These are phyloP conservation scores for Zaprionus lachaisei DNA, from an alignment of 1,140 invertebrate genomes.

Conservation along the genomic window DNA sequence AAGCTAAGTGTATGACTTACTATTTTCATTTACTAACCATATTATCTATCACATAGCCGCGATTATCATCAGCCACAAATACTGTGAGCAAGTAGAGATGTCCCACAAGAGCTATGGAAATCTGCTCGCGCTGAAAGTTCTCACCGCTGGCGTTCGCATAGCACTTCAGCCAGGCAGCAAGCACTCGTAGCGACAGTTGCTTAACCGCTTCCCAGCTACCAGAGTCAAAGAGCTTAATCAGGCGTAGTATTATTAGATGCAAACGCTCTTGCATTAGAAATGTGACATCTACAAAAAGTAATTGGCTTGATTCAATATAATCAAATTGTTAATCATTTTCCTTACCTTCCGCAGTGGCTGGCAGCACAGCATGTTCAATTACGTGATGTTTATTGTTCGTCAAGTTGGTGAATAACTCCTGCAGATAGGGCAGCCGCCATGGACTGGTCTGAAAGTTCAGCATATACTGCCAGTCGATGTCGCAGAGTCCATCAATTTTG, in stretches of 20 bases:
- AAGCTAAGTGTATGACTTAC: not conserved
- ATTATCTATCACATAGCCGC: constrained; percentile 75
- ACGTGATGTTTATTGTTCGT: constrained; percentile 50
- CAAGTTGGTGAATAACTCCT: constrained; percentile 50
- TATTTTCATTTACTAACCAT: constrained; percentile 47
- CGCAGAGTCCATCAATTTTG: constrained; percentile 46
- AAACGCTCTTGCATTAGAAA: constrained; percentile 60
- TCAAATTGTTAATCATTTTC: not conserved
- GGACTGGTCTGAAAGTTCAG: constrained; percentile 55
- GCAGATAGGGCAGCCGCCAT: constrained; percentile 66
- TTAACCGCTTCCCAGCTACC: constrained; percentile 73
- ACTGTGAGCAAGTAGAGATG: constrained; percentile 73
- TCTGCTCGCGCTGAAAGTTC: constrained; percentile 27
- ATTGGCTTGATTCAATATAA: not conserved
- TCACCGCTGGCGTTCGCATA: constrained; percentile 1
- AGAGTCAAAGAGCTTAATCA: constrained; percentile 71
- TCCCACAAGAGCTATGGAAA: constrained; percentile 53
- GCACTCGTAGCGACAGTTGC: constrained; percentile 64
- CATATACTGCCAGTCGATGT: constrained; percentile 71
- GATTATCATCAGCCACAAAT: constrained; percentile 70
- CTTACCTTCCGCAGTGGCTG: constrained; percentile 60
- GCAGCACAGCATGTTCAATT: constrained; percentile 64
- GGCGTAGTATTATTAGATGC: constrained; percentile 59
- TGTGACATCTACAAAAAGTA: constrained; percentile 44
- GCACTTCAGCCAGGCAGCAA: constrained; percentile 68